Percentiles rank a stretch among this genome's conserved stretches.
Conservation (phyloP, 2,113 vertebrate genomes). For the Hipposideros armiger region DNA sequence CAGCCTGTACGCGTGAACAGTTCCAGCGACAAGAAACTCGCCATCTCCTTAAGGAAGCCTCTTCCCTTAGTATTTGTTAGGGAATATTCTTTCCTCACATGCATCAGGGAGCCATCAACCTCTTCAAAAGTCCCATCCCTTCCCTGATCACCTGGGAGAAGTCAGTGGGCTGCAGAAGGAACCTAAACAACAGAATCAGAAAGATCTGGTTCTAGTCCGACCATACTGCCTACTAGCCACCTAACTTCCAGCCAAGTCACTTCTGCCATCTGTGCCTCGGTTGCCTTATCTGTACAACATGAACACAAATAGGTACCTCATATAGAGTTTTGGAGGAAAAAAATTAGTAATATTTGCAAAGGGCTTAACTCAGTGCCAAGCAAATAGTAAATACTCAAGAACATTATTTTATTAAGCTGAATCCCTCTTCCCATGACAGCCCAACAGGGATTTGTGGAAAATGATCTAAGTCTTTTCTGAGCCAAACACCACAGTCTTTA, state of each 20-base stretch:
- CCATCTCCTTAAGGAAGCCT: background rate
- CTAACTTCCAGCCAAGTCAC: background rate
- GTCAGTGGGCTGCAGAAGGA: background rate
- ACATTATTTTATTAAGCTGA: constrained; percentile 53
- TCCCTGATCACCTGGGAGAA: background rate
- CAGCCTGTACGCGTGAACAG: background rate
- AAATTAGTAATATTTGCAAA: constrained; percentile 30
- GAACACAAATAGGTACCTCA: background rate
- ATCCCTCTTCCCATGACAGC: constrained; percentile 25
- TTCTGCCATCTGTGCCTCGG: background rate
- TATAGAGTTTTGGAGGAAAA: background rate
- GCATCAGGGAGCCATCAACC: background rate
- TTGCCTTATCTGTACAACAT: background rate
- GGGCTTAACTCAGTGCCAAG: constrained; percentile 33
- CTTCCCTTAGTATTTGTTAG: background rate
- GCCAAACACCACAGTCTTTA: constrained; percentile 71
- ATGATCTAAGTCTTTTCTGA: constrained; percentile 49
- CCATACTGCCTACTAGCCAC: background rate
- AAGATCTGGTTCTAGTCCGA: background rate
- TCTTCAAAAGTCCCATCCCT: background rate
- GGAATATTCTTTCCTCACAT: background rate
- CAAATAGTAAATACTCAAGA: constrained; percentile 46
- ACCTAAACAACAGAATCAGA: background rate
- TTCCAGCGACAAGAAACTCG: background rate
- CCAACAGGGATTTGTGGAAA: constrained; percentile 24